These are phyloP conservation scores for Perodicticus potto DNA, from an alignment of 2,797 vertebrate genomes.

Conservation along the genomic window DNA sequence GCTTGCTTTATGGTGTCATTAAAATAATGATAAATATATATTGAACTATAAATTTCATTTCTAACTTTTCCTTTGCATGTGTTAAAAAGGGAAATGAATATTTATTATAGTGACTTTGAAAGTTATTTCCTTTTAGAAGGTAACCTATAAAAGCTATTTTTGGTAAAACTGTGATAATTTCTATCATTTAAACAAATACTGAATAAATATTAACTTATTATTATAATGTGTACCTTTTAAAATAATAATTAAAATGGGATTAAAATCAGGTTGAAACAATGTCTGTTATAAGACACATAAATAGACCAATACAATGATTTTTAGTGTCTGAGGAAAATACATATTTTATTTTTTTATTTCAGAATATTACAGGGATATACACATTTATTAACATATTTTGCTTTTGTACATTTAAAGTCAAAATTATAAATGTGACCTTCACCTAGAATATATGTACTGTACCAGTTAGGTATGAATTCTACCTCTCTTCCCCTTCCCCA, in stretches of 20 bases:
- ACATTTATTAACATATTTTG: too few relatives aligned
- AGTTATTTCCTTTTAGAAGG: slow-evolving; percentile 59
- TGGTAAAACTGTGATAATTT: background rate
- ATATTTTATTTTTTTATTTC: too few relatives aligned
- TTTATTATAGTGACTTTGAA: background rate
- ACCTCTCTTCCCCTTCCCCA: too few relatives aligned
- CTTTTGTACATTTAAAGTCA: too few relatives aligned
- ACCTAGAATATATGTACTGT: too few relatives aligned
- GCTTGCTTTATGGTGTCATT: background rate
- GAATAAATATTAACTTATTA: slow-evolving; percentile 74
- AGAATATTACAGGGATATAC: too few relatives aligned
- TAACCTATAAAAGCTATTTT: background rate
- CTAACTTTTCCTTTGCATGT: background rate
- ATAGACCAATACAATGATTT: background rate
- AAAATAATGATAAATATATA: background rate
- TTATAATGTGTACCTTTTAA: slow-evolving; percentile 69
- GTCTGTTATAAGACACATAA: background rate
- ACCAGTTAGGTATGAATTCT: too few relatives aligned
- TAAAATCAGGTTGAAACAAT: slow-evolving; percentile 46
- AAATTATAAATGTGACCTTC: too few relatives aligned
- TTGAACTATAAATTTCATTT: background rate
- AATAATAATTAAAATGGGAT: slow-evolving; percentile 70
- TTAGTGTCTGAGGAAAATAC: slow-evolving; percentile 5
- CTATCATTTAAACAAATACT: slow-evolving; percentile 63
- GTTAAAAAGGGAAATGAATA: background rate